Evolutionary conservation across 2,797 vertebrate genomes (phyloP), one percentile per base, ranked within the genome.

Genomic region (Chelon auratus): DNA sequence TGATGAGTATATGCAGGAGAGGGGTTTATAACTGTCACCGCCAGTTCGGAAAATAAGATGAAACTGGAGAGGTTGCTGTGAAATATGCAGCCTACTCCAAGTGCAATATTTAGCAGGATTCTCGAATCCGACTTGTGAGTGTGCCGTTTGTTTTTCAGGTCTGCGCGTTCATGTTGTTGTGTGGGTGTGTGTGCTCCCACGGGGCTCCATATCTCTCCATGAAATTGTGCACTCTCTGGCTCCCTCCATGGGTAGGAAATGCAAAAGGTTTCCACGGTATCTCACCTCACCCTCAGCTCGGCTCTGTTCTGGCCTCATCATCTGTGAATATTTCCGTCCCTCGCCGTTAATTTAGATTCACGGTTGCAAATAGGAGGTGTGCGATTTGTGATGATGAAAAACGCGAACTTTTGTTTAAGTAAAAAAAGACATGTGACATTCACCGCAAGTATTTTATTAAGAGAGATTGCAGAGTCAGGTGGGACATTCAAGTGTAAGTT

Each of bases 161-260:
- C 75, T 81, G 79, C 64, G 57, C 15, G 20, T 62, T 88, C 67
- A 60, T 82, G 82, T 76, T 84, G 70, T 30, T 77, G 71, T 87
- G 78, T 88, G 87, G 77, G 87, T 86, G 87, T 81, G 90, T 80
- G 22, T 47, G 68, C 76, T 88, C 88, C 78, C 80, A 84, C 42
- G 1, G 74, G 83, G 60, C 68, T 79, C 26, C 52, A 83, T 64
- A 40, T 68, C 53, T 7, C 68, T 73, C 52, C 12, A 45, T 86
- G 40, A 84, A 78, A 88, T 83, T 54, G 17, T 72, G 55, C 60
- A 50, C 88, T 91, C 91, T 93, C 84, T 94, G 90, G 90, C 91
- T 89, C 93, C 92, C 91, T 91, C 93, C 69, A 84, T 82, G 78
- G 93, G 92, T 39, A 42, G 66, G 39, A 84, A 53, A 8, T 67